Evolutionary conservation across 2,113 vertebrate genomes (phyloP).

Genomic region (Hirundichthys speculiger): DNA sequence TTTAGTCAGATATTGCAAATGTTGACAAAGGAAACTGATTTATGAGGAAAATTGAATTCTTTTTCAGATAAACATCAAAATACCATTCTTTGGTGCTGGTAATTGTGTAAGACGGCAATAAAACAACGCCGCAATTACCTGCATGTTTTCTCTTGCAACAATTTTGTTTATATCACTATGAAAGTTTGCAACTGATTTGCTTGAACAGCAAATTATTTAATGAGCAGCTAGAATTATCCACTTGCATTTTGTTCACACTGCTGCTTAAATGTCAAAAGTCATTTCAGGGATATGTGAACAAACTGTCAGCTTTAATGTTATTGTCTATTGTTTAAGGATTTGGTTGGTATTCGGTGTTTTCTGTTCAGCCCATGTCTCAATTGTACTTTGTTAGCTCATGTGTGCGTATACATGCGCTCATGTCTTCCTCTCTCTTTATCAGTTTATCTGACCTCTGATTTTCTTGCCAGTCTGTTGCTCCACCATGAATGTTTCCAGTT

Average conservation of each 20-base stretch:
- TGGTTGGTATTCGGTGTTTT: too few species aligned
- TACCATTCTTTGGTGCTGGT: constrained; percentile 2
- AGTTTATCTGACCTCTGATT: too few species aligned
- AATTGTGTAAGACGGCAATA: constrained; percentile 12
- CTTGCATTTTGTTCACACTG: neutral
- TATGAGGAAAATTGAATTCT: constrained; percentile 27
- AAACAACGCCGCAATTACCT: neutral
- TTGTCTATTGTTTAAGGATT: too few species aligned
- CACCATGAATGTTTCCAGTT: too few species aligned
- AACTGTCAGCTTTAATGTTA: neutral
- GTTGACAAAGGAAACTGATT: constrained; percentile 21
- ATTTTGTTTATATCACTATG: constrained; percentile 2
- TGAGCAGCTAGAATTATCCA: too few species aligned
- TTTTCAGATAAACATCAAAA: constrained; percentile 40
- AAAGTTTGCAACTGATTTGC: constrained; percentile 5
- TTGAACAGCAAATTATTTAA: constrained; percentile 3
- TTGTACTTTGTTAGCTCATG: too few species aligned
- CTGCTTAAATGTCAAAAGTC: neutral
- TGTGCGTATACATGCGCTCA: too few species aligned
- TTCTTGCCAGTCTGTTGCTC: too few species aligned
- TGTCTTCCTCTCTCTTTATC: too few species aligned
- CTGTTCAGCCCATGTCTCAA: neutral
- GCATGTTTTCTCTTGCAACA: neutral
- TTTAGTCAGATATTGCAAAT: constrained; percentile 39
- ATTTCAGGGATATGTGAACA: neutral